Evolutionary conservation across 2,888 invertebrate genomes (phyloP).

Genomic region (Carabus problematicus): DNA sequence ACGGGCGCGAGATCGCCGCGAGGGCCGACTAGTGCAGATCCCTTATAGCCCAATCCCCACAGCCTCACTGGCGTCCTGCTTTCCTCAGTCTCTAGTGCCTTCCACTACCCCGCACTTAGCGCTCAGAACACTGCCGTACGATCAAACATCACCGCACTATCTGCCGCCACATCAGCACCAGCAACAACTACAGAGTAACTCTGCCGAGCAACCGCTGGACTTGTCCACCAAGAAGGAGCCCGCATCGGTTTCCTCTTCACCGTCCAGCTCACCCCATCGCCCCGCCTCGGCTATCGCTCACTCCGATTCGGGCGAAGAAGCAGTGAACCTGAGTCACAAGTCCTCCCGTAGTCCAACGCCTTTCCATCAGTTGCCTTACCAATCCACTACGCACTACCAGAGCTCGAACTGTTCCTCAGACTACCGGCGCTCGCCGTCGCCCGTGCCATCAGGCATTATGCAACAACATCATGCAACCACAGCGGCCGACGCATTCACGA

Average conservation of each 20-base stretch:
- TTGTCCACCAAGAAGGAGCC: conserved; percentile 82
- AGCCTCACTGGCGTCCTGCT: conserved; percentile 43
- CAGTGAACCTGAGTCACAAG: conserved; percentile 79
- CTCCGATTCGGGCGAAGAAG: conserved; percentile 73
- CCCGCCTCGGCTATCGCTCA: conserved; percentile 68
- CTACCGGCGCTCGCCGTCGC: conserved; percentile 53
- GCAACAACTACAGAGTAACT: conserved; percentile 46
- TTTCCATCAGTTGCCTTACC: conserved; percentile 60
- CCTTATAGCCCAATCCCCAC: conserved; percentile 57
- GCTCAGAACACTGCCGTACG: conserved; percentile 44
- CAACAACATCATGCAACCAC: no score
- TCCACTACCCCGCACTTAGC: conserved; percentile 50
- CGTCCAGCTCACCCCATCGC: conserved; percentile 69
- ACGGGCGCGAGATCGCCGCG: conserved; percentile 84
- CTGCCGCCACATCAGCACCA: no score
- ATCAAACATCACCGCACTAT: conserved; percentile 44
- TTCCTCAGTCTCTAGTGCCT: conserved; percentile 52
- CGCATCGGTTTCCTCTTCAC: conserved; percentile 65
- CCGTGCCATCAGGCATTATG: conserved; percentile 55
- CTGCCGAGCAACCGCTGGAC: conserved; percentile 84
- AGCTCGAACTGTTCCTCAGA: conserved; percentile 69
- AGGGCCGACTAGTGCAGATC: conserved; percentile 63
- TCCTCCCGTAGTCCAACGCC: conserved; percentile 70
- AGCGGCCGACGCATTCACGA: conserved; percentile 52
- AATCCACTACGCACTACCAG: conserved; percentile 61